phyloP scores from a whole-genome alignment of 2,888 invertebrate species.

The Stenurella melanura region DNA sequence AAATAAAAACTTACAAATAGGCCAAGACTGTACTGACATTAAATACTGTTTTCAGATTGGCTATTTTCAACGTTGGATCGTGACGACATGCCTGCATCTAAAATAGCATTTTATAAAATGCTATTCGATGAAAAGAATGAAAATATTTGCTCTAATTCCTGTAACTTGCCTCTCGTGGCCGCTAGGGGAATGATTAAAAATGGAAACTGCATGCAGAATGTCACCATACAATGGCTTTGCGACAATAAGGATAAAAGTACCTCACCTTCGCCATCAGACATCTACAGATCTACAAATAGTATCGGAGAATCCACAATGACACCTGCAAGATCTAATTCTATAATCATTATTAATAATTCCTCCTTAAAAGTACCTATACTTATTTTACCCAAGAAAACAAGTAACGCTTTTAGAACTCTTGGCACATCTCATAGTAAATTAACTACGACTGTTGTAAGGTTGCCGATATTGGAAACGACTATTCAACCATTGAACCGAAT shows the following conservation, averaged over 20 bases:
- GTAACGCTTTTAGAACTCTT: not conserved
- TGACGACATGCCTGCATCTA: slow-evolving; percentile 21
- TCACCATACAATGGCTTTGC: slow-evolving; percentile 55
- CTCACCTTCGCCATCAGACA: not conserved
- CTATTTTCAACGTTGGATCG: not conserved
- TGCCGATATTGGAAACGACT: too few relatives aligned
- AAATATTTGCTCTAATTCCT: slow-evolving; percentile 75
- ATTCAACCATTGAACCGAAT: not conserved
- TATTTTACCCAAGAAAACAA: not conserved
- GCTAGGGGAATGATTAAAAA: slow-evolving; percentile 62
- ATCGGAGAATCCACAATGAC: not conserved
- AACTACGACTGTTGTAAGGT: not conserved
- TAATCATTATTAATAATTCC: not conserved
- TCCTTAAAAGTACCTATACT: not conserved
- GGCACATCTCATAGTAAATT: not conserved
- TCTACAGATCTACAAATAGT: not conserved
- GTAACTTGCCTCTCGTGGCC: slow-evolving; percentile 73
- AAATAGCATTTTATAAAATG: slow-evolving; percentile 71
- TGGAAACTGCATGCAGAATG: slow-evolving; percentile 54
- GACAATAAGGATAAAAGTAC: slow-evolving; percentile 1
- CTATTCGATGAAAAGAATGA: slow-evolving; percentile 72
- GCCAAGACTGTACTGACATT: not conserved
- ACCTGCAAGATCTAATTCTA: not conserved
- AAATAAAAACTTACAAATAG: too few relatives aligned
- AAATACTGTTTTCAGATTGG: slow-evolving; percentile 26